Evolutionary conservation across 2,888 invertebrate genomes (phyloP).

Genomic region (Dione vanillae): DNA sequence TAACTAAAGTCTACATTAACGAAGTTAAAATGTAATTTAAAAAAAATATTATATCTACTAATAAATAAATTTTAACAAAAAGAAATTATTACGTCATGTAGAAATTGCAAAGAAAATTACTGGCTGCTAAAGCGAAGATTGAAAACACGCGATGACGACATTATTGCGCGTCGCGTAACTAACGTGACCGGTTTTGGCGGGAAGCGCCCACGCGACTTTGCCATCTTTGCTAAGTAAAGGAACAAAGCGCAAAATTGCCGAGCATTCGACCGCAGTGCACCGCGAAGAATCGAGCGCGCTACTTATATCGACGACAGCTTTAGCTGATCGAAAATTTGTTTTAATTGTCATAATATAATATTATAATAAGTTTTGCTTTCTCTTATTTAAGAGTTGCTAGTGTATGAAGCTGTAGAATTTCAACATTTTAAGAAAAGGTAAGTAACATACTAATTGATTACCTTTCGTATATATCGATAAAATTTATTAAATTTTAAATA

Average conservation of each 20-base stretch:
- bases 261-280: constrained; percentile 82
- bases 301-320: constrained; percentile 72
- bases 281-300: constrained; percentile 74
- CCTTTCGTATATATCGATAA: not conserved
- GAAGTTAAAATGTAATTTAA: too few relatives aligned
- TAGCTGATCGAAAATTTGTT: constrained; percentile 71
- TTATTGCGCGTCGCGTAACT: constrained; percentile 63
- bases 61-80: not conserved
- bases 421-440: constrained; percentile 18
- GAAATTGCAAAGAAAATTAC: constrained; percentile 34
- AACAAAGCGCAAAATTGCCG: constrained; percentile 49
- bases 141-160: constrained; percentile 51
- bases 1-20: too few relatives aligned
- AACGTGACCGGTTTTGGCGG: constrained; percentile 79
- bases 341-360: constrained; percentile 25
- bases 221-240: constrained; percentile 48
- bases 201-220: constrained; percentile 67
- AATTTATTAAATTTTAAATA: not conserved
- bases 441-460: not conserved
- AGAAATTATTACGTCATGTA: constrained; percentile 15
- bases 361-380: not conserved
- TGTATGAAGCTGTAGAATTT: not conserved
- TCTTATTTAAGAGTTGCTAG: constrained; percentile 4
- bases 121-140: constrained; percentile 33
- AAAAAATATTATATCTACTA: too few relatives aligned